Conservation (phyloP, 2,113 vertebrate species). For the Pollimyrus isidori region DNA sequence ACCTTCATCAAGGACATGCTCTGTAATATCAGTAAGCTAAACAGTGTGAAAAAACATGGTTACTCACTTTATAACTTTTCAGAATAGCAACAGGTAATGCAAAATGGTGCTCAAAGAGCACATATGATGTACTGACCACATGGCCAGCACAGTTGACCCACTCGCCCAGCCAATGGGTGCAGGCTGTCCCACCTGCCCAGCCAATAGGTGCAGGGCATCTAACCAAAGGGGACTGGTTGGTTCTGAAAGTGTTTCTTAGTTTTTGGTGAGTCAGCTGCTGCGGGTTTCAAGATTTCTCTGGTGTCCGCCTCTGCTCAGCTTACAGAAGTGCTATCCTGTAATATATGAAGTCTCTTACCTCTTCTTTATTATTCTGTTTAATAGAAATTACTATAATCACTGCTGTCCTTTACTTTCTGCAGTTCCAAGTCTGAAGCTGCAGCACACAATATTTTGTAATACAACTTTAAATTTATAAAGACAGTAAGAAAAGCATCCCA, state of each 20-base stretch:
- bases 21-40: neutral
- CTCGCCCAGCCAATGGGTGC: too few relatives aligned
- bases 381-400: neutral
- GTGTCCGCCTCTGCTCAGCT: neutral
- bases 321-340: neutral
- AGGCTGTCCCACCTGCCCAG: neutral
- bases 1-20: neutral
- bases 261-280: neutral
- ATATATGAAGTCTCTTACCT: neutral
- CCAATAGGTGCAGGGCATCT: neutral
- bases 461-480: neutral
- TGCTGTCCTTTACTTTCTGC: neutral
- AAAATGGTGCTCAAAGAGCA: neutral
- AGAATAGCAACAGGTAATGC: neutral
- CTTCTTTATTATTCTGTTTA: neutral
- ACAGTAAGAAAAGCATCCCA: neutral
- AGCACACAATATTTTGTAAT: neutral
- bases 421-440: neutral
- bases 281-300: neutral
- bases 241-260: neutral
- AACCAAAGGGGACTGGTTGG: neutral
- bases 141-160: neutral
- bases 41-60: neutral
- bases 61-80: neutral
- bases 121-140: neutral